A percentile compares a stretch with the other conserved stretches of the same genome.
Conservation (phyloP, 2,797 vertebrate species). For the Myripristis murdjan region DNA sequence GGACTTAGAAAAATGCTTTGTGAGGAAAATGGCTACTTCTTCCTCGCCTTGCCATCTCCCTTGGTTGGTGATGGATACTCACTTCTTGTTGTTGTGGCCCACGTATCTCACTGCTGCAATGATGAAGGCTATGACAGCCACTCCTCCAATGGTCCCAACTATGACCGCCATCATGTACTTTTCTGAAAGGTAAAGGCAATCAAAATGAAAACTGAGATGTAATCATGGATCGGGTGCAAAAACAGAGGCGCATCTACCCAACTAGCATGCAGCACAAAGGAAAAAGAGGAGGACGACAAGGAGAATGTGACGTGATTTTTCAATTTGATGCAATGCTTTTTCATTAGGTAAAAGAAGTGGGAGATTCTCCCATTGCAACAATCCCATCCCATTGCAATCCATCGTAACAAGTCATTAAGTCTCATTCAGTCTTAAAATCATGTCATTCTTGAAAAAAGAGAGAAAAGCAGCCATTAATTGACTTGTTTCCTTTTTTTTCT, state of each 20-base stretch:
- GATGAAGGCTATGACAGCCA: slow-evolving; percentile 94
- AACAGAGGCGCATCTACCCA: too few relatives aligned
- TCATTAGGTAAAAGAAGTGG: too few relatives aligned
- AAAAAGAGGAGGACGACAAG: background rate
- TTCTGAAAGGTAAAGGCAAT: slow-evolving; percentile 73
- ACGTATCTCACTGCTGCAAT: slow-evolving; percentile 94
- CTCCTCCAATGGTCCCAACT: slow-evolving; percentile 93
- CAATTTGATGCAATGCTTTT: too few relatives aligned
- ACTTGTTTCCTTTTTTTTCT: too few relatives aligned
- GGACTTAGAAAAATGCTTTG: slow-evolving; percentile 65
- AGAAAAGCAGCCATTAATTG: too few relatives aligned
- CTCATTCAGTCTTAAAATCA: too few relatives aligned
- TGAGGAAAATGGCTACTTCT: slow-evolving; percentile 57
- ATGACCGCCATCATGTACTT: slow-evolving; percentile 91
- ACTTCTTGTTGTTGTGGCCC: slow-evolving; percentile 95
- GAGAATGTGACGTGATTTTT: too few relatives aligned
- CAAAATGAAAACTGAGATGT: background rate
- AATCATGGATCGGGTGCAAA: background rate
- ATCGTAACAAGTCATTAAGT: too few relatives aligned
- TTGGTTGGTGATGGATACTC: slow-evolving; percentile 78
- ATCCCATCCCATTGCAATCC: too few relatives aligned
- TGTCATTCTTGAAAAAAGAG: too few relatives aligned
- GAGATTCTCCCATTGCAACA: too few relatives aligned
- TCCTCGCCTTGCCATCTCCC: slow-evolving; percentile 42
- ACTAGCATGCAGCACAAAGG: background rate